phyloP scores from a whole-genome alignment of 2,113 vertebrate species.

The Ploceus nigricollis region DNA sequence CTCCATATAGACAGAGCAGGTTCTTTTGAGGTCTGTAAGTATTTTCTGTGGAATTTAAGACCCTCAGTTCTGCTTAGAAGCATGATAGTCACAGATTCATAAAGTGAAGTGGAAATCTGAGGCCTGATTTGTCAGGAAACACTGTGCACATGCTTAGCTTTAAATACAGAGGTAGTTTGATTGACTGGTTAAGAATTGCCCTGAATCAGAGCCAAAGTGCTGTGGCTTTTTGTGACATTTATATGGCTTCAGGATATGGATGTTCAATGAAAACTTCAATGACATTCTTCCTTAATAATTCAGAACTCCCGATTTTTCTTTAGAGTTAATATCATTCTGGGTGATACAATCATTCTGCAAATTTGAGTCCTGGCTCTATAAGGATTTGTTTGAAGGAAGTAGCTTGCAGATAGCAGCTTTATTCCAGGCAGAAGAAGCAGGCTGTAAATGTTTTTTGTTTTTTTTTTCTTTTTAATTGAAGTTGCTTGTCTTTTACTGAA shows the following conservation, averaged over 20 bases:
- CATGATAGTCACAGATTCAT: not conserved
- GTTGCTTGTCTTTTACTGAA: not conserved
- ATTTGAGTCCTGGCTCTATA: not conserved
- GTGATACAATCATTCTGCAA: slow-evolving; percentile 8
- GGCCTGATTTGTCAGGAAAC: not conserved
- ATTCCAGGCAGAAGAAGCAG: not conserved
- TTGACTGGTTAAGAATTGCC: slow-evolving; percentile 2
- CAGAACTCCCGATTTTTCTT: not conserved
- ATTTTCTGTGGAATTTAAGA: not conserved
- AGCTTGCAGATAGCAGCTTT: not conserved
- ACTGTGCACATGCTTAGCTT: not conserved
- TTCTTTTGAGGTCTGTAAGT: not conserved
- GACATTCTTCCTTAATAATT: slow-evolving; percentile 49
- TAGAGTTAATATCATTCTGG: not conserved
- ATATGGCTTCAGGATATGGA: not conserved
- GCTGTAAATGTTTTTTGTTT: not conserved
- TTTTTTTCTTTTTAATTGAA: slow-evolving; percentile 1
- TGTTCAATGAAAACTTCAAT: slow-evolving; percentile 29
- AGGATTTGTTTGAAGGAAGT: slow-evolving; percentile 4
- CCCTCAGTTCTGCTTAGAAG: not conserved
- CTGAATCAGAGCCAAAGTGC: not conserved
- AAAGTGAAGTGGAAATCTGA: not conserved
- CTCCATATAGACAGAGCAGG: not conserved
- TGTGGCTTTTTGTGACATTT: slow-evolving; percentile 21
- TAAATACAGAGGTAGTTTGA: not conserved